phyloP scores from a whole-genome alignment of 2,113 vertebrate species.

The Oreochromis aureus region DNA sequence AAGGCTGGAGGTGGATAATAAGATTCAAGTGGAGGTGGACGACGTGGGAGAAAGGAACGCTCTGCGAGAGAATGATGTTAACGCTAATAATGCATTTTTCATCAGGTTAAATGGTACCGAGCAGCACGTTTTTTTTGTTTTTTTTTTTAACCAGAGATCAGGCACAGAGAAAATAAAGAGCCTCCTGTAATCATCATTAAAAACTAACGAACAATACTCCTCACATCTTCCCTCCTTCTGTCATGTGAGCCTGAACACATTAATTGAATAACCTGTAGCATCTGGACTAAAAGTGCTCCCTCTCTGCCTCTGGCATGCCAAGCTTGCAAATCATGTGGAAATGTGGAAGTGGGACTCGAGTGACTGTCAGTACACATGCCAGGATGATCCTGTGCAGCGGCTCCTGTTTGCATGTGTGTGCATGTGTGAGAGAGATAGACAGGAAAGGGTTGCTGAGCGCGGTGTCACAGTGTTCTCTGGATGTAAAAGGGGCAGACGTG shows the following conservation, averaged over 20 bases:
- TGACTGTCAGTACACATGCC: slow-evolving; percentile 13
- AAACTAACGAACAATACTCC: neutral
- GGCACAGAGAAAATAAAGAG: neutral
- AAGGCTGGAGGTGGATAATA: neutral
- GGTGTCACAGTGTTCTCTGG: neutral
- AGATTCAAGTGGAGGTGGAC: neutral
- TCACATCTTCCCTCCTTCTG: neutral
- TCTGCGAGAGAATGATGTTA: neutral
- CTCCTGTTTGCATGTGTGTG: neutral
- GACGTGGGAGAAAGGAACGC: neutral
- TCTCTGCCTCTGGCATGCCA: neutral
- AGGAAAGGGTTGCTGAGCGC: neutral
- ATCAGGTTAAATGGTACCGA: neutral
- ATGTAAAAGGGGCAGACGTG: neutral
- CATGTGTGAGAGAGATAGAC: neutral
- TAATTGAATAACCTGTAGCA: slow-evolving; percentile 38
- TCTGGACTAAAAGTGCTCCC: slow-evolving; percentile 41
- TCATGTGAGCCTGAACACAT: neutral
- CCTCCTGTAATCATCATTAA: neutral
- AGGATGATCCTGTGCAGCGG: neutral
- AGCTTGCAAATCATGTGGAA: slow-evolving; percentile 35
- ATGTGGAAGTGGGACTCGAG: slow-evolving; percentile 13
- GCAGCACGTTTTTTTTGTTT: neutral
- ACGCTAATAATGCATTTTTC: neutral
- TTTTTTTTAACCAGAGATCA: neutral